phyloP scores from a whole-genome alignment of 2,113 vertebrate species.

The Mus spicilegus region DNA sequence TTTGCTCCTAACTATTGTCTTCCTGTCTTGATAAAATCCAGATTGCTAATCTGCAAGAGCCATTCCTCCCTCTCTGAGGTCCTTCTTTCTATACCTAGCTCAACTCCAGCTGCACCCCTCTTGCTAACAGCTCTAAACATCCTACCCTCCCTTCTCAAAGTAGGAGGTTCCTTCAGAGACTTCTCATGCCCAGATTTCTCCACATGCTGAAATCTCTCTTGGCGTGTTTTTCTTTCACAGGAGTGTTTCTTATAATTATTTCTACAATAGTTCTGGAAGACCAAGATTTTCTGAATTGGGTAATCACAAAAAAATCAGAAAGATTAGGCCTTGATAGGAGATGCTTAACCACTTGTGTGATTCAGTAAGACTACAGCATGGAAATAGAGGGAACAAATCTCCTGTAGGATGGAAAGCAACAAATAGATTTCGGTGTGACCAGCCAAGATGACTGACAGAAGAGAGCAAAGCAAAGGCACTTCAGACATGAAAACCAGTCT shows the following conservation, averaged over 20 bases:
- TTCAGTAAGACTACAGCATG: constrained; percentile 6
- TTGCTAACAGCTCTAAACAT: neutral
- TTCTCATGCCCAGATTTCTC: neutral
- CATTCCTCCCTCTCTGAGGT: constrained; percentile 7
- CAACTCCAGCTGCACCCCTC: neutral
- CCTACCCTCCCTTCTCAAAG: neutral
- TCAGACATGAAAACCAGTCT: neutral
- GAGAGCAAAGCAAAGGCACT: constrained; percentile 50
- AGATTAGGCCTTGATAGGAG: constrained; percentile 3
- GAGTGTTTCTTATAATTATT: constrained; percentile 19
- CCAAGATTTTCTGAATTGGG: constrained; percentile 11
- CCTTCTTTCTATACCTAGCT: constrained; percentile 38
- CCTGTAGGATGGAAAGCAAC: neutral
- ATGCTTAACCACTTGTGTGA: constrained; percentile 29
- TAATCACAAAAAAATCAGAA: constrained; percentile 23
- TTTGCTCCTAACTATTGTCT: neutral
- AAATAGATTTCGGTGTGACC: constrained; percentile 6
- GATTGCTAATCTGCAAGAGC: constrained; percentile 29
- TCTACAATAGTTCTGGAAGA: constrained; percentile 12
- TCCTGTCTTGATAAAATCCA: constrained; percentile 45
- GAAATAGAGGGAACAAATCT: neutral
- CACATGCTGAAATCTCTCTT: constrained; percentile 24
- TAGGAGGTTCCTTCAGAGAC: neutral
- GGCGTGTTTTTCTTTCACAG: neutral
- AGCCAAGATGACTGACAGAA: neutral